phyloP scores from a whole-genome alignment of 2,113 vertebrate species.

The Etheostoma spectabile region DNA sequence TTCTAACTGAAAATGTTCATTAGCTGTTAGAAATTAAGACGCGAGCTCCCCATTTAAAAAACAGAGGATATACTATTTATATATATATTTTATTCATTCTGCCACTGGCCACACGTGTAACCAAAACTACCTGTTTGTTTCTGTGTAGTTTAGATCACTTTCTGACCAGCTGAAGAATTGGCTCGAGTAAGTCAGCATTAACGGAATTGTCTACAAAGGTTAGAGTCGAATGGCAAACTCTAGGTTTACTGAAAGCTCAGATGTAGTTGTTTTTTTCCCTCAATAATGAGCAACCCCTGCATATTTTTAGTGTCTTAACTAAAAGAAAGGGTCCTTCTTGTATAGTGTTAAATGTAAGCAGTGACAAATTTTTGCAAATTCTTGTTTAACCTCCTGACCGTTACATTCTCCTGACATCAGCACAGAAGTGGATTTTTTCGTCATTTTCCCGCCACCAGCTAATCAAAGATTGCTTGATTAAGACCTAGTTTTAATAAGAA shows the following conservation, averaged over 20 bases:
- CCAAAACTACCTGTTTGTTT: slow-evolving; percentile 79
- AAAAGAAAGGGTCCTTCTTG: slow-evolving; percentile 89
- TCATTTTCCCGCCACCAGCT: slow-evolving; percentile 55
- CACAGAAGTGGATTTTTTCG: slow-evolving; percentile 52
- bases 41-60: slow-evolving; percentile 28
- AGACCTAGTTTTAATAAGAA: slow-evolving; percentile 68
- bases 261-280: slow-evolving; percentile 67
- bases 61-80: slow-evolving; percentile 80
- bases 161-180: slow-evolving; percentile 34
- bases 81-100: slow-evolving; percentile 79
- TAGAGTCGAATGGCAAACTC: slow-evolving; percentile 74
- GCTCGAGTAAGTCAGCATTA: slow-evolving; percentile 1
- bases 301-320: slow-evolving; percentile 97
- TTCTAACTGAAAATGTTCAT: slow-evolving; percentile 45
- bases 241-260: slow-evolving; percentile 82
- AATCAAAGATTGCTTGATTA: slow-evolving; percentile 62
- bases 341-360: slow-evolving; percentile 90
- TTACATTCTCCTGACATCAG: slow-evolving; percentile 71
- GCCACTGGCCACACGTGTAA: slow-evolving; percentile 63
- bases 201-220: slow-evolving; percentile 29
- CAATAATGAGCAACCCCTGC: slow-evolving; percentile 90
- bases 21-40: slow-evolving; percentile 55
- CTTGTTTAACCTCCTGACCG: slow-evolving; percentile 84
- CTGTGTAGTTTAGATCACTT: slow-evolving; percentile 51
- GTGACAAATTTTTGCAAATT: slow-evolving; percentile 86